A percentile compares a stretch with the other conserved stretches of the same genome.
phyloP scores from a whole-genome alignment of 2,888 invertebrate genomes.

The Papilio protenor region DNA sequence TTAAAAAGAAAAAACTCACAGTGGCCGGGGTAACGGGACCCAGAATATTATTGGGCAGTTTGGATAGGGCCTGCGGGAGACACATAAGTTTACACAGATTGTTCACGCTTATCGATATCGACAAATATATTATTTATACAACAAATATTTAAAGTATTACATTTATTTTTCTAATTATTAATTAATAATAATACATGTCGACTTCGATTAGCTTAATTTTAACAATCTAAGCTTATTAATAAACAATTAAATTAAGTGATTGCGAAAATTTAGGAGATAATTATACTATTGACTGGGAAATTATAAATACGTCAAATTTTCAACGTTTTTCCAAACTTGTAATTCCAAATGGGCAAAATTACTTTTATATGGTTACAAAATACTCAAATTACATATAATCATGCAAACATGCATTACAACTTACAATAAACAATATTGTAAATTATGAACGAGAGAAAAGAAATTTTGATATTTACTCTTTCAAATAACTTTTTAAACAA shows the following conservation, averaged over 20 bases:
- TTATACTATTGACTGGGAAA: neutral
- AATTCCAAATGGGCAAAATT: neutral
- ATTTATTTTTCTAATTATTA: neutral
- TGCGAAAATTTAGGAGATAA: neutral
- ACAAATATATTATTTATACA: constrained; percentile 8
- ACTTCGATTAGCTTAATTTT: constrained; percentile 34
- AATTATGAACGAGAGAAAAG: neutral
- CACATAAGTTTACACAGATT: constrained; percentile 46
- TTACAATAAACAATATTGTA: neutral
- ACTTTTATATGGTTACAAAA: neutral
- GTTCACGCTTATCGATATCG: constrained; percentile 42
- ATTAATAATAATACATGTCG: constrained; percentile 18
- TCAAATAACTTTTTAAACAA: neutral
- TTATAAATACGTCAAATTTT: neutral
- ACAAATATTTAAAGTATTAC: neutral
- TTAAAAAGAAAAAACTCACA: constrained; percentile 68
- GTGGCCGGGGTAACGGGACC: constrained; percentile 77
- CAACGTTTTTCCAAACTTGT: neutral
- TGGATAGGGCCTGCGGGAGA: constrained; percentile 76
- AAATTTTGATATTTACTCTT: neutral
- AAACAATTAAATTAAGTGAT: constrained; percentile 6
- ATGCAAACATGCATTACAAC: constrained; percentile 9
- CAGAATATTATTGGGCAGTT: constrained; percentile 80
- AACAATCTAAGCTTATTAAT: constrained; percentile 11
- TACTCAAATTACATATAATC: constrained; percentile 2